Conservation (phyloP, 2,888 invertebrate genomes). For the Apantesis nais region DNA sequence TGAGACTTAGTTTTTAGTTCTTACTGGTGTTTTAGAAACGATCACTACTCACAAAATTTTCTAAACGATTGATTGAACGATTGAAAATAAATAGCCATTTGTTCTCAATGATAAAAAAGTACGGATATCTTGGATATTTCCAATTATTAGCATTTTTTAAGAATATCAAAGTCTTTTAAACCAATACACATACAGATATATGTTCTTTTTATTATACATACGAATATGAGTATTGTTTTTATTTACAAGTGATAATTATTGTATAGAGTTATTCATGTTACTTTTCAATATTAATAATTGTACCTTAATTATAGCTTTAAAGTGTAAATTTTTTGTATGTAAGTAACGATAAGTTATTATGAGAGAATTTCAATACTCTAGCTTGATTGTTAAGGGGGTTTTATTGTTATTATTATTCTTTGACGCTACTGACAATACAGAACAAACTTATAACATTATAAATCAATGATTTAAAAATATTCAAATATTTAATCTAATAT, state of each 20-base stretch:
- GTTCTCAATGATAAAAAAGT: not conserved
- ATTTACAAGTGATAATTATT: not conserved
- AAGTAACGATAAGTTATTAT: not conserved
- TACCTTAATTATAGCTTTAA: too few species aligned
- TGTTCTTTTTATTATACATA: not conserved
- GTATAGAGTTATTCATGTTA: not conserved
- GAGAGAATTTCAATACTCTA: too few species aligned
- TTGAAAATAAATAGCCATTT: too few species aligned
- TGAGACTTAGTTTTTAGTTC: not conserved
- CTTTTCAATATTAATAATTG: not conserved
- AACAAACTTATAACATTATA: conserved; percentile 14
- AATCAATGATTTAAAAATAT: conserved; percentile 24
- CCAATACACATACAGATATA: not conserved
- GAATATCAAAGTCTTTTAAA: not conserved
- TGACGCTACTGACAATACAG: conserved; percentile 18
- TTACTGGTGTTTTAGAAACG: too few species aligned
- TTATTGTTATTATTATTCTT: not conserved
- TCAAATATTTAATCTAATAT: conserved; percentile 30
- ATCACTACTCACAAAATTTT: too few species aligned
- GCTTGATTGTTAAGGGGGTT: too few species aligned
- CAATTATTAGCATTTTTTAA: not conserved
- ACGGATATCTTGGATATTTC: not conserved
- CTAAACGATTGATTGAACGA: too few species aligned
- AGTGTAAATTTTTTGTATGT: not conserved
- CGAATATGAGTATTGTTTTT: not conserved